These are phyloP conservation scores for Gopherus evgoodei DNA, from an alignment of 2,113 vertebrate genomes.

Conservation along the genomic window DNA sequence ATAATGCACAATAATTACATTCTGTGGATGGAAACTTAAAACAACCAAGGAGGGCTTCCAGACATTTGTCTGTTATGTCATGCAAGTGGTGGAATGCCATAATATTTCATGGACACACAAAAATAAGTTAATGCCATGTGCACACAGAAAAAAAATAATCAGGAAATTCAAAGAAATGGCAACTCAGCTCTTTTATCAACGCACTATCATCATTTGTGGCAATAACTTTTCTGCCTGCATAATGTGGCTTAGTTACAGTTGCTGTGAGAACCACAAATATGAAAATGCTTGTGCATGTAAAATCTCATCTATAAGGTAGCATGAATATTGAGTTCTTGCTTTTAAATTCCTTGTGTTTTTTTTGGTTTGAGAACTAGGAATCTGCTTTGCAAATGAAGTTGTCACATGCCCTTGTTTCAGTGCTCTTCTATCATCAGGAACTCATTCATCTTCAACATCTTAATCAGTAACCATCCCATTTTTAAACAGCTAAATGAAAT, in stretches of 20 bases:
- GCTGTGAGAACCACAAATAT: not conserved
- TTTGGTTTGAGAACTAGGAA: not conserved
- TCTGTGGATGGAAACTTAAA: not conserved
- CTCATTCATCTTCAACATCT: not conserved
- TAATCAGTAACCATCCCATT: not conserved
- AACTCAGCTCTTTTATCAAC: accelerated
- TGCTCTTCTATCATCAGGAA: not conserved
- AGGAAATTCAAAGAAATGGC: accelerated
- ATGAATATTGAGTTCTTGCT: not conserved
- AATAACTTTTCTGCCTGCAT: not conserved
- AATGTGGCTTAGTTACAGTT: not conserved
- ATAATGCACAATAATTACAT: accelerated
- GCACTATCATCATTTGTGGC: accelerated
- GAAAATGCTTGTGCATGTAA: not conserved
- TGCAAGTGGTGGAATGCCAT: accelerated
- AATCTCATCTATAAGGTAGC: not conserved
- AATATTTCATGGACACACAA: accelerated
- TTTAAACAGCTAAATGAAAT: not conserved
- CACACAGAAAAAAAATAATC: accelerated
- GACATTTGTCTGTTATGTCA: not conserved
- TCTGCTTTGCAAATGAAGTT: not conserved
- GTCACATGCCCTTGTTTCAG: not conserved
- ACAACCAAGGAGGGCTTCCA: accelerated
- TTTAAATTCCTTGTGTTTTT: not conserved
- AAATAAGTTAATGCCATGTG: accelerated